These are phyloP conservation scores for Halictus rubicundus DNA, from an alignment of 1,140 invertebrate species.

Conservation along the genomic window DNA sequence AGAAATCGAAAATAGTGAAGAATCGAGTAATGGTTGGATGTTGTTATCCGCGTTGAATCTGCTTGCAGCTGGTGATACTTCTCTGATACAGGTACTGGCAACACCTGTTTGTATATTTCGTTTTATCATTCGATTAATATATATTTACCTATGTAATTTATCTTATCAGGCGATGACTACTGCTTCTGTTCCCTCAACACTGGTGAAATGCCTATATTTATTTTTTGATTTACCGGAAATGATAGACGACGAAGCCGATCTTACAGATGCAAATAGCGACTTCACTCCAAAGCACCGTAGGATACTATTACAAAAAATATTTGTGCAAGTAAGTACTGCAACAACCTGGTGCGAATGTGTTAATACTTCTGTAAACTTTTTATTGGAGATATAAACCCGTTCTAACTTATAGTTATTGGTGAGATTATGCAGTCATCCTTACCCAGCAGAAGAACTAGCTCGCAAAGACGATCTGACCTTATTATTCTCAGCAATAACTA, in stretches of 20 bases:
- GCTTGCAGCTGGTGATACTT: conserved; percentile 90
- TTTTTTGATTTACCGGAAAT: conserved; percentile 98
- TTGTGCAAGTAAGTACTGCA: conserved; percentile 89
- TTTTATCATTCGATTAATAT: neutral
- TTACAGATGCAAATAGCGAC: conserved; percentile 88
- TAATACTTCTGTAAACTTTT: neutral
- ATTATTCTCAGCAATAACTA: conserved; percentile 97
- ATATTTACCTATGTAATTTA: conserved; percentile 4
- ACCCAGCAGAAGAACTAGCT: conserved; percentile 97
- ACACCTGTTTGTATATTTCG: conserved; percentile 71
- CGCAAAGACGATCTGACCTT: conserved; percentile 97
- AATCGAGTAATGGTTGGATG: conserved; percentile 98
- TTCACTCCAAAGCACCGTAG: conserved; percentile 95
- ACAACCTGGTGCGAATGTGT: no score
- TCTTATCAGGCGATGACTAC: conserved; percentile 93
- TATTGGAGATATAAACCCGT: conserved; percentile 13
- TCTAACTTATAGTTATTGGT: conserved; percentile 89
- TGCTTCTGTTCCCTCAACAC: conserved; percentile 96
- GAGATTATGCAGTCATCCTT: conserved; percentile 93
- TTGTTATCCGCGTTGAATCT: conserved; percentile 95
- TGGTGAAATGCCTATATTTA: conserved; percentile 99
- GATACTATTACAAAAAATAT: conserved; percentile 96
- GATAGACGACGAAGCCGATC: conserved; percentile 89
- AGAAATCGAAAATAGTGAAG: conserved; percentile 95
- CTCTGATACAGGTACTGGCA: conserved; percentile 85